Evolutionary conservation across 2,888 invertebrate genomes (phyloP).

Genomic region (Rugalucina vietnamica): DNA sequence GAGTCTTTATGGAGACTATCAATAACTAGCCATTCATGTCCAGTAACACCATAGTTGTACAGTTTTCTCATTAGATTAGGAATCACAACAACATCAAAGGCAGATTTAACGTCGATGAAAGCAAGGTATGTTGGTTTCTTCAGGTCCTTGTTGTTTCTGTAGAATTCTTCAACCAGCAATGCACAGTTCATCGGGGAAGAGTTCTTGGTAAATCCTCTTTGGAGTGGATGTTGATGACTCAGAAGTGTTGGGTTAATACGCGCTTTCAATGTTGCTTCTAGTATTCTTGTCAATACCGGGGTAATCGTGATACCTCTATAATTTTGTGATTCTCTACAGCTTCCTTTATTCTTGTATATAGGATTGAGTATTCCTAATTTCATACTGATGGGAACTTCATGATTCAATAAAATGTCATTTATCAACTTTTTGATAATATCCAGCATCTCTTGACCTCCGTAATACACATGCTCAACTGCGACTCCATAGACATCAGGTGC

Average conservation of each 20-base stretch:
- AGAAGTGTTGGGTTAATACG: background rate
- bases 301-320: constrained; percentile 4
- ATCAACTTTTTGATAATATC: background rate
- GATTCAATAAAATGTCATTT: background rate
- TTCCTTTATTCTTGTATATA: background rate
- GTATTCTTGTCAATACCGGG: background rate
- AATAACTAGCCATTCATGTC: background rate
- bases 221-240: background rate
- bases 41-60: background rate
- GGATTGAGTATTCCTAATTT: background rate
- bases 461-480: background rate
- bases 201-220: background rate
- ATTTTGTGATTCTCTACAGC: background rate
- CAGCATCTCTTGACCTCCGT: background rate
- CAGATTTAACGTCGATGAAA: background rate
- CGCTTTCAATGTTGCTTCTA: background rate
- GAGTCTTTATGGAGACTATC: background rate
- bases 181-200: constrained; percentile 6
- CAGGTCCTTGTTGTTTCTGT: background rate
- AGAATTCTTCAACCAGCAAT: background rate
- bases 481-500: background rate
- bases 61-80: background rate
- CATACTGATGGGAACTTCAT: background rate
- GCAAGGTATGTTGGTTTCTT: background rate
- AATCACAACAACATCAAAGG: background rate